Conservation (phyloP, 2,888 invertebrate species). For the Augiades crinisus region DNA sequence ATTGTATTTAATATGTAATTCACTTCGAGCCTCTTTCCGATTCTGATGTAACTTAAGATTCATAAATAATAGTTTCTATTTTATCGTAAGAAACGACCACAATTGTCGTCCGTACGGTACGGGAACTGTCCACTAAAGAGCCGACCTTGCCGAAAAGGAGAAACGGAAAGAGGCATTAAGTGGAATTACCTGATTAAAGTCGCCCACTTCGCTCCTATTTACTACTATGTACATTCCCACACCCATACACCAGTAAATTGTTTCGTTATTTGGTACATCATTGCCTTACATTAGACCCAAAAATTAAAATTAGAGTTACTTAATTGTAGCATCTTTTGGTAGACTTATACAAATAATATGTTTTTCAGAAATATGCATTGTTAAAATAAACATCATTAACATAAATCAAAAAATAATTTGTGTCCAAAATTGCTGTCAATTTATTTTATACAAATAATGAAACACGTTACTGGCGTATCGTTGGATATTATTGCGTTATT, state of each 20-base stretch:
- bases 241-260: conserved; percentile 41
- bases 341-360: background rate
- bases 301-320: background rate
- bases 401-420: background rate
- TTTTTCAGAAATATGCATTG: too few species aligned
- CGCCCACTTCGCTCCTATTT: conserved; percentile 16
- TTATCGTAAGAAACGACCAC: background rate
- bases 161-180: conserved; percentile 32
- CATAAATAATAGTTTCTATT: background rate
- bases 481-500: background rate
- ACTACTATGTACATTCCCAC: conserved; percentile 12
- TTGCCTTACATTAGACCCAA: background rate
- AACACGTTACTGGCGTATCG: conserved; percentile 8
- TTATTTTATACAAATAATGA: background rate
- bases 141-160: conserved; percentile 29
- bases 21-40: conserved; percentile 13
- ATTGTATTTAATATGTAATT: background rate
- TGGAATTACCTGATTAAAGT: conserved; percentile 33
- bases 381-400: too few species aligned
- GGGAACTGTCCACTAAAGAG: conserved; percentile 4
- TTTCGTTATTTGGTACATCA: conserved; percentile 30
- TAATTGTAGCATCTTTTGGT: conserved; percentile 2
- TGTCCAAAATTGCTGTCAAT: background rate
- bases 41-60: background rate
- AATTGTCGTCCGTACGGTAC: background rate